These are phyloP conservation scores for Argyrosomus regius DNA, from an alignment of 2,797 vertebrate genomes.

Conservation along the genomic window DNA sequence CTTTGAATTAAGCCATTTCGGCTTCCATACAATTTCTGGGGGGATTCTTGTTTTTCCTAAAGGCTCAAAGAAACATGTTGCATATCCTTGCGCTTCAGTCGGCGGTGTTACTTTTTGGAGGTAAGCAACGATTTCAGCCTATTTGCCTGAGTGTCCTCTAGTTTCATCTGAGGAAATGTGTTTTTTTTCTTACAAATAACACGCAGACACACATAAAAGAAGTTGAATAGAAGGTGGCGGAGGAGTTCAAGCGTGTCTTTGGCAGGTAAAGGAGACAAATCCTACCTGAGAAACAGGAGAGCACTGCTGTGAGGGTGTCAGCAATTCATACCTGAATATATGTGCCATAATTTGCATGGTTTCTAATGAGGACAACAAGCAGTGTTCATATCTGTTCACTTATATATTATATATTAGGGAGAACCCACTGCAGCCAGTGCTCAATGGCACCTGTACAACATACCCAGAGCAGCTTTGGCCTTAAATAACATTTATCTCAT, in stretches of 20 bases:
- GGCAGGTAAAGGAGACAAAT: not conserved
- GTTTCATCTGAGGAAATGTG: not conserved
- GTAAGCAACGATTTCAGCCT: conserved; percentile 74
- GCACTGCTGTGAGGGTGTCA: conserved; percentile 13
- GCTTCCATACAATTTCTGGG: conserved; percentile 32
- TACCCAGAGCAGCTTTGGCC: conserved; percentile 46
- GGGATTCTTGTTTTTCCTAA: conserved; percentile 51
- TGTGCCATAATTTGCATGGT: not conserved
- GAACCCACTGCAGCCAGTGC: conserved; percentile 6
- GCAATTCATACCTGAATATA: not conserved
- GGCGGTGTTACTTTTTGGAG: conserved; percentile 79
- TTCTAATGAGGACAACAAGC: conserved; percentile 7
- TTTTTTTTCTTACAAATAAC: not conserved
- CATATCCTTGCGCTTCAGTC: conserved; percentile 77
- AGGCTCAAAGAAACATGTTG: conserved; percentile 85
- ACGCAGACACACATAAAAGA: not conserved
- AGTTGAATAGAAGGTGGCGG: conserved; percentile 2
- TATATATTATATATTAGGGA: conserved; percentile 12
- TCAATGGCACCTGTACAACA: conserved; percentile 47
- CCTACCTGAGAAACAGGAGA: conserved; percentile 6
- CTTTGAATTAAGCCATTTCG: conserved; percentile 40
- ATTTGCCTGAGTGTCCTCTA: not conserved
- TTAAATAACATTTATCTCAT: conserved; percentile 65
- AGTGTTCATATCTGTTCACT: conserved; percentile 14
- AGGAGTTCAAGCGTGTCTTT: not conserved